Percentiles rank a stretch among this genome's conserved stretches.
Conservation (phyloP, 2,797 vertebrate genomes). For the Chaenodraco wilsoni region DNA sequence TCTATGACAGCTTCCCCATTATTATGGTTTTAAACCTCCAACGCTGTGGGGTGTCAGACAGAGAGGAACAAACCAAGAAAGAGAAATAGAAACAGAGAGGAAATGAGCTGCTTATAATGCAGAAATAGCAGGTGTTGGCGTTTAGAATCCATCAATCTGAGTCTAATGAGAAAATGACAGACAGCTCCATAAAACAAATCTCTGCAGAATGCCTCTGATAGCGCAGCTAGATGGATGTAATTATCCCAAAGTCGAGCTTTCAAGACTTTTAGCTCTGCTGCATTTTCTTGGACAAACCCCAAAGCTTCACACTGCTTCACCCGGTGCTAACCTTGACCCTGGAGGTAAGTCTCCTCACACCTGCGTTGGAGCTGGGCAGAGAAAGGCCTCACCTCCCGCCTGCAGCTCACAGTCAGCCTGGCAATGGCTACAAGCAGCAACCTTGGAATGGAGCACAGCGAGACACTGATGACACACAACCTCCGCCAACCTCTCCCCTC, state of each 20-base stretch:
- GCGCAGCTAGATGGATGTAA: conserved; percentile 9
- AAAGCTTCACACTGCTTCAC: conserved; percentile 34
- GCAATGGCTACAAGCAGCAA: conserved; percentile 69
- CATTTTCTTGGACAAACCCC: conserved; percentile 49
- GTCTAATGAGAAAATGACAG: conserved; percentile 61
- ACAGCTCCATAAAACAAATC: conserved; percentile 35
- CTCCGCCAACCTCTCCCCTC: conserved; percentile 39
- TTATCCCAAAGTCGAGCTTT: conserved; percentile 33
- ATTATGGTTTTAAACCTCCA: conserved; percentile 62
- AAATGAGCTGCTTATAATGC: conserved; percentile 58
- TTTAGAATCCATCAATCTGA: conserved; percentile 60
- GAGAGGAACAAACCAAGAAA: conserved; percentile 41
- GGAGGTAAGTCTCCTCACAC: conserved; percentile 69
- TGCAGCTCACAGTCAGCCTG: conserved; percentile 68
- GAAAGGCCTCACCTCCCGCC: conserved; percentile 47
- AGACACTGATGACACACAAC: conserved; percentile 68
- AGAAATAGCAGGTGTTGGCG: conserved; percentile 56
- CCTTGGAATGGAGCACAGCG: conserved; percentile 73
- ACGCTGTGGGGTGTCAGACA: conserved; percentile 45
- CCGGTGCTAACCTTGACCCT: conserved; percentile 67
- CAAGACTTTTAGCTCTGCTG: conserved; percentile 45
- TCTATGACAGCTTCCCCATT: conserved; percentile 69
- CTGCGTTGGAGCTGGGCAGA: conserved; percentile 67
- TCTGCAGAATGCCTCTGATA: conserved; percentile 23
- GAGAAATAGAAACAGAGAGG: conserved; percentile 53